Evolutionary conservation across 2,113 vertebrate genomes (phyloP), one percentile per base, ranked within the genome.

Genomic region (Microcebus griseorufus): DNA sequence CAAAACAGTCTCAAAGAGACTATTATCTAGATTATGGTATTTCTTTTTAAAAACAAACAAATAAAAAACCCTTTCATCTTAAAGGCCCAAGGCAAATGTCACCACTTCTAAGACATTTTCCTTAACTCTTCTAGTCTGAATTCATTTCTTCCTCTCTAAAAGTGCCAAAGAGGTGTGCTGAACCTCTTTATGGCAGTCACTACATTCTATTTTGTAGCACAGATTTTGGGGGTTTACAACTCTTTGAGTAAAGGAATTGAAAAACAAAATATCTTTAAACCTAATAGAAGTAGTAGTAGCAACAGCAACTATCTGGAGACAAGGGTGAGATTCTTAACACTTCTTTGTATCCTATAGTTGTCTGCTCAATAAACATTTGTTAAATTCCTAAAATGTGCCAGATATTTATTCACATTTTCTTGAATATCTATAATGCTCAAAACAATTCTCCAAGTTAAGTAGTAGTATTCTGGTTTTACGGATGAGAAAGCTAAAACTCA

Each of bases 1-100:
- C 39, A 93, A 93, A 96, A 96, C 37, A 91, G 42, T 96, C 80
- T 95, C 93, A 96, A 96, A 92, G 72, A 55, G 34, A 94, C 34
- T 72, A 84, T 75, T 88, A 91, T 67, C 37, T 88, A 39, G 60
- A 91, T 32, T 89, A 27, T 75, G n/a, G 69, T 22, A 34, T 86
- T 96, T 93, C 65, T 85, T 60, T 72, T 55, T 20, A 76, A 95
- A 95, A 78, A 64, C 32, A 75, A 34, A 92, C 42, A 72, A n/a
- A 92, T n/a, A 72, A n/a, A 62, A 78, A 81, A 69, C 5, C 9
- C 48, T 93, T 95, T 96, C 80, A 92, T 83, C 93, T 69, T 94
- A 82, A 96, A 97, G 84, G 83, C 64, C 73, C 67, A 92, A 94
- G 53, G 80, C 55, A 72, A 87, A 89, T 53, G 73, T 87, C 80